Percentiles rank a stretch among this genome's conserved stretches.
Evolutionary conservation across 2,113 vertebrate genomes (phyloP).

Genomic region (Tapirus terrestris): DNA sequence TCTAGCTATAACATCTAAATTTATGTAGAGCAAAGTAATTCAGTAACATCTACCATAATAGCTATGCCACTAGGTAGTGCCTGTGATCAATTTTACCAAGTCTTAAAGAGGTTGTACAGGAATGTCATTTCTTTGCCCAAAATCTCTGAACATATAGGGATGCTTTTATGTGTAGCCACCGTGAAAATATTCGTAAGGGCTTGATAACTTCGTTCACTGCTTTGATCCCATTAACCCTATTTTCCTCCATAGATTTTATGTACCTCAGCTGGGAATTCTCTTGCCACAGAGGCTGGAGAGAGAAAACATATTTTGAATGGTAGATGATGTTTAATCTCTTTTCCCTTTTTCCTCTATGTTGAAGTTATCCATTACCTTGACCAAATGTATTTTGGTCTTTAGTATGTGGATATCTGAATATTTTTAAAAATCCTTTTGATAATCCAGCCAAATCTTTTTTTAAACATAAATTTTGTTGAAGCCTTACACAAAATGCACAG

Average conservation of each 20-base stretch:
- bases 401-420: background rate
- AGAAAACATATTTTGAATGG: background rate
- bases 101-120: background rate
- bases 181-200: background rate
- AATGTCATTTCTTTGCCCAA: background rate
- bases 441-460: background rate
- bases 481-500: background rate
- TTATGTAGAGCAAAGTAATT: background rate
- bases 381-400: background rate
- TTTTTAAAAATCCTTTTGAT: background rate
- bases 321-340: background rate
- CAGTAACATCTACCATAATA: background rate
- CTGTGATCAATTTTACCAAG: background rate
- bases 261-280: background rate
- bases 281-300: background rate
- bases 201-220: background rate
- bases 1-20: background rate
- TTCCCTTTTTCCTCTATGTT: background rate
- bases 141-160: background rate
- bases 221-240: background rate
- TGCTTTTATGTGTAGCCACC: background rate
- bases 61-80: background rate
- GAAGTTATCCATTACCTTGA: background rate
- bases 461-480: background rate
- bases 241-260: background rate